Evolutionary conservation across 2,113 vertebrate species (phyloP).

Genomic region (Oryzias javanicus): DNA sequence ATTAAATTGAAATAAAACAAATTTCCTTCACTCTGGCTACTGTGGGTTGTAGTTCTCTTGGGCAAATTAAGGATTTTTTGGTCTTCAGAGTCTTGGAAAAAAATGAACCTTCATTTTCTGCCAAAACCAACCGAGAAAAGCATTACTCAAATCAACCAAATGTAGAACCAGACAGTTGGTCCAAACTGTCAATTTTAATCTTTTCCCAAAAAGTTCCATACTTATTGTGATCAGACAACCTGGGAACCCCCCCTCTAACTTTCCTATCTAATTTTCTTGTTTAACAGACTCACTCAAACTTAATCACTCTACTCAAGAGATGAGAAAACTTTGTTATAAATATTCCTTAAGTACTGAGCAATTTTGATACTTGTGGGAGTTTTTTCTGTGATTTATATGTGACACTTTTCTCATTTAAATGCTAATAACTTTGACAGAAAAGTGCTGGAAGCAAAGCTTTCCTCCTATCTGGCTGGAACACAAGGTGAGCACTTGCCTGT

Average conservation of each 20-base stretch:
- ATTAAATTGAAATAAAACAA: constrained; percentile 64
- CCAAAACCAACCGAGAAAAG: constrained; percentile 42
- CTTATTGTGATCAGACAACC: constrained; percentile 28
- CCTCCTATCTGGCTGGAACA: constrained; percentile 64
- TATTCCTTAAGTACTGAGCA: constrained; percentile 33
- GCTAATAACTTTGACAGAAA: constrained; percentile 72
- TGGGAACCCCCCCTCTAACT: constrained; percentile 17
- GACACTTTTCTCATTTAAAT: constrained; percentile 79
- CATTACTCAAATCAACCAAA: constrained; percentile 53
- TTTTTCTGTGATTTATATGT: constrained; percentile 61
- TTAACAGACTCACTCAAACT: constrained; percentile 21
- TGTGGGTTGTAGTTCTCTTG: constrained; percentile 57
- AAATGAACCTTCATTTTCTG: too few relatives aligned
- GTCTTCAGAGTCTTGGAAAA: too few relatives aligned
- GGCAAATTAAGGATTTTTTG: too few relatives aligned
- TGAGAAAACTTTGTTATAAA: constrained; percentile 51
- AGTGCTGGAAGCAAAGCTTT: constrained; percentile 56
- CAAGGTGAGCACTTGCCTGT: constrained; percentile 59
- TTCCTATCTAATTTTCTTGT: constrained; percentile 27
- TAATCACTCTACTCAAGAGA: constrained; percentile 27
- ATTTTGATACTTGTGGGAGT: constrained; percentile 34
- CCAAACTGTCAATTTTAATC: constrained; percentile 25
- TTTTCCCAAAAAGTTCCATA: constrained; percentile 2
- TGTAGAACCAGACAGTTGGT: constrained; percentile 43
- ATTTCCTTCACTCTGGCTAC: constrained; percentile 62